Base-by-base conservation (phyloP, 2,888 invertebrate species). In the Lithophane socia region DNA sequence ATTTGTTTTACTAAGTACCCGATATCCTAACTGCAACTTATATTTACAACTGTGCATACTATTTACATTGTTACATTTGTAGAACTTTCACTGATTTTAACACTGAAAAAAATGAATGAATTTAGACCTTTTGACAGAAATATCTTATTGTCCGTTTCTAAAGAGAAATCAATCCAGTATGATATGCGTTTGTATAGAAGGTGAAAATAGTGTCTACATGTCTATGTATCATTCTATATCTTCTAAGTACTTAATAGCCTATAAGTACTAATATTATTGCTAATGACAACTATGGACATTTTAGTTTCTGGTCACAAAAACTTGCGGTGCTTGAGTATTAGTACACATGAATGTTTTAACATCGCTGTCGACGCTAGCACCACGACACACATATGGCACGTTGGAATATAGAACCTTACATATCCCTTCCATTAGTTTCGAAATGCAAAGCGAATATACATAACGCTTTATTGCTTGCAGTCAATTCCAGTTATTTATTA, bases 311-410 rank as follows among this genome's bases (percentile, higher is more conserved):
- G 66, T 79, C 76, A 78, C 77, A 76, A 82, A 77, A 83, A 81
- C 73, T 83, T 81, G 67, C 47, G 58, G 72, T 82, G 80, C 77
- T 88, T 88, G 90, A 89, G 90, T 90, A 89, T 89, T 88, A 76
- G 72, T 82, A 86, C 79, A 85, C 58, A 66, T 88, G 66, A 79
- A 72, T 78, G 78, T 88, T 71, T 67, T 37, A 71, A 80, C 82
- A 88, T 88, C 82, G 78, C 80, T 76, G 83, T 88, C 88, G 90
- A 90, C 90, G 85, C 84, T 91, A 93, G 92, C 92, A 94, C 92
- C 92, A 91, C 91, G 88, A 92, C 89, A 89, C 83, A 79, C 80
- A 85, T 92, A 94, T 94, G 94, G 94, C 94, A 94, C 94, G 87
- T 93, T 91, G 89, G 91, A 93, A 92, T 91, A 89, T 73, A 88